Conservation (phyloP, 1,140 invertebrate species). For the Drosophila setifemur region DNA sequence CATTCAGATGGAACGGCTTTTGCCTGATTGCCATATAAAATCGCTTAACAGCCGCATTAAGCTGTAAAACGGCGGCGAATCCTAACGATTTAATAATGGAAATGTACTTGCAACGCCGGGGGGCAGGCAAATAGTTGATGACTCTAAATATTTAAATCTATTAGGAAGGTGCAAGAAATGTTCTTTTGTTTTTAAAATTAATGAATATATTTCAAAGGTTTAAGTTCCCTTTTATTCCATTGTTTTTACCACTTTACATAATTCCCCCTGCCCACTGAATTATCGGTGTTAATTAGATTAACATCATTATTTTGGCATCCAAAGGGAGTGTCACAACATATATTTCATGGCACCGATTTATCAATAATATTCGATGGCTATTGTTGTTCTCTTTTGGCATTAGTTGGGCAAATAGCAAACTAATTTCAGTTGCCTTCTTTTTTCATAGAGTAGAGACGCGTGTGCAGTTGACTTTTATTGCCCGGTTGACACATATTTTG, state of each 20-base stretch:
- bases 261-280: too few relatives aligned
- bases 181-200: too few relatives aligned
- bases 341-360: neutral
- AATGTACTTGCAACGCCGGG: neutral
- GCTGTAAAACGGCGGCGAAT: constrained; percentile 15
- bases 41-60: constrained; percentile 29
- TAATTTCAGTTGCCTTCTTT: too few relatives aligned
- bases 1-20: constrained; percentile 26
- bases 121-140: neutral
- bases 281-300: constrained; percentile 22
- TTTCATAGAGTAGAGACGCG: too few relatives aligned
- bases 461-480: constrained; percentile 7
- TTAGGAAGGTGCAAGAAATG: neutral
- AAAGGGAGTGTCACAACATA: constrained; percentile 1
- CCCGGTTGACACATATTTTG: constrained; percentile 30
- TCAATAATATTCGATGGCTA: neutral
- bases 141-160: too few relatives aligned
- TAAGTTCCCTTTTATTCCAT: neutral
- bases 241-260: neutral
- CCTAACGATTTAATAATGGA: constrained; percentile 12
- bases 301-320: neutral
- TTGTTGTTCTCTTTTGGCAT: neutral
- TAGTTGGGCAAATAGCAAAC: too few relatives aligned
- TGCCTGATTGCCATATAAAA: constrained; percentile 39
- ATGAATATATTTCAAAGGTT: too few relatives aligned